A percentile compares a stretch with the other conserved stretches of the same genome.
These are phyloP conservation scores for Papilio demoleus DNA, from an alignment of 2,888 invertebrate species.

Conservation along the genomic window DNA sequence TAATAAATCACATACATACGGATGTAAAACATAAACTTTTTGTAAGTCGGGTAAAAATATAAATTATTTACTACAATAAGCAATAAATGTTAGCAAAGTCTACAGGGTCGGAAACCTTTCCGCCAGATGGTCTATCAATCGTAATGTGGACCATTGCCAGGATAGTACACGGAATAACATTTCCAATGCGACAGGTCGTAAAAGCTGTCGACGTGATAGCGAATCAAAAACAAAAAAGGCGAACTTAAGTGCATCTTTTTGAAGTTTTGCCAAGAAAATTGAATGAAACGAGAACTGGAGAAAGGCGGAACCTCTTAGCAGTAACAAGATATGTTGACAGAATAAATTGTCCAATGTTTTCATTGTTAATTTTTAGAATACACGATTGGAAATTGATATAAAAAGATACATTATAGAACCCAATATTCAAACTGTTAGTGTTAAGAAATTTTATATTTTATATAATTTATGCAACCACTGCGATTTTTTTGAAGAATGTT, in stretches of 20 bases:
- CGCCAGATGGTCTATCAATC: constrained; percentile 38
- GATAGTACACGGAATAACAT: constrained; percentile 22
- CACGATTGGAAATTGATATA: too few species aligned
- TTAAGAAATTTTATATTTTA: neutral
- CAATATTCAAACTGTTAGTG: neutral
- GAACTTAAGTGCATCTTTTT: constrained; percentile 35
- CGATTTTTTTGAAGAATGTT: neutral
- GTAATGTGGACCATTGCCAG: constrained; percentile 36
- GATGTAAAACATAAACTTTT: too few species aligned
- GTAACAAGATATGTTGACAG: constrained; percentile 29
- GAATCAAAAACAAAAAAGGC: constrained; percentile 36
- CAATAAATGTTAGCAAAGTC: neutral
- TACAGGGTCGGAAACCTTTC: constrained; percentile 24
- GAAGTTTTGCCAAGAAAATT: constrained; percentile 37
- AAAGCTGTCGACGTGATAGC: constrained; percentile 30
- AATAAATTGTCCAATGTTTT: constrained; percentile 11
- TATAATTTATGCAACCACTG: neutral
- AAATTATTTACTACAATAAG: neutral
- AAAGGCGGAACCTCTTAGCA: constrained; percentile 33
- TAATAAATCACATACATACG: too few species aligned
- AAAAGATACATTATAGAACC: neutral
- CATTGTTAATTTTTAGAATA: neutral
- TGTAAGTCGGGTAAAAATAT: too few species aligned
- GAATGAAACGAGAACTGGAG: constrained; percentile 33
- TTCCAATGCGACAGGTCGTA: constrained; percentile 31